These are phyloP conservation scores for Euplagia quadripunctaria DNA, from an alignment of 2,888 invertebrate species.

Conservation along the genomic window DNA sequence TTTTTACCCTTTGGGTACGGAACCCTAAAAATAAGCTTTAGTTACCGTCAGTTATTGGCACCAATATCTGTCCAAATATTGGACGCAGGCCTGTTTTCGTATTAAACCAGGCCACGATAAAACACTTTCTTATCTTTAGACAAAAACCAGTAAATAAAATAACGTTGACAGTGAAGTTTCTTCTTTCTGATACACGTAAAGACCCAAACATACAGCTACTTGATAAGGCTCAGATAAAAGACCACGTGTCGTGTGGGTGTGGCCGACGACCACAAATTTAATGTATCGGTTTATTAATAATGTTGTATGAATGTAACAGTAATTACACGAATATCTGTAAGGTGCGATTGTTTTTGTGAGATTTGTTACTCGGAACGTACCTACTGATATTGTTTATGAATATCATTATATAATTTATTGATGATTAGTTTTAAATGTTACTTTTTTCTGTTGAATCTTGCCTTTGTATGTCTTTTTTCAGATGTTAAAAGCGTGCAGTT, in stretches of 20 bases:
- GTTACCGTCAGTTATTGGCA: constrained; percentile 4
- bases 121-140: constrained; percentile 20
- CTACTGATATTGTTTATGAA: neutral
- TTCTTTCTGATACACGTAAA: constrained; percentile 51
- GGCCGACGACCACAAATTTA: constrained; percentile 29
- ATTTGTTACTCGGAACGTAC: neutral
- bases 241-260: constrained; percentile 55
- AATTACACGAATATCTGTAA: neutral
- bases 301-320: neutral
- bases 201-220: constrained; percentile 46
- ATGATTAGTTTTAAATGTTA: neutral
- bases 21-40: neutral
- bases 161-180: constrained; percentile 57
- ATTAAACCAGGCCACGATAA: constrained; percentile 10
- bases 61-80: constrained; percentile 8
- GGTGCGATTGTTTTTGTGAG: neutral
- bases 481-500: no score
- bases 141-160: constrained; percentile 36
- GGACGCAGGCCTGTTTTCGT: constrained; percentile 3
- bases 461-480: no score
- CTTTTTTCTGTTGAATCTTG: no score
- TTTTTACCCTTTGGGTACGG: no score
- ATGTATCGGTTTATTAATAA: constrained; percentile 26
- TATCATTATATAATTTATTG: neutral
- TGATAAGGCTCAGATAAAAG: constrained; percentile 60